Base-by-base conservation (phyloP, 2,113 vertebrate species). In the Barbus barbus region DNA sequence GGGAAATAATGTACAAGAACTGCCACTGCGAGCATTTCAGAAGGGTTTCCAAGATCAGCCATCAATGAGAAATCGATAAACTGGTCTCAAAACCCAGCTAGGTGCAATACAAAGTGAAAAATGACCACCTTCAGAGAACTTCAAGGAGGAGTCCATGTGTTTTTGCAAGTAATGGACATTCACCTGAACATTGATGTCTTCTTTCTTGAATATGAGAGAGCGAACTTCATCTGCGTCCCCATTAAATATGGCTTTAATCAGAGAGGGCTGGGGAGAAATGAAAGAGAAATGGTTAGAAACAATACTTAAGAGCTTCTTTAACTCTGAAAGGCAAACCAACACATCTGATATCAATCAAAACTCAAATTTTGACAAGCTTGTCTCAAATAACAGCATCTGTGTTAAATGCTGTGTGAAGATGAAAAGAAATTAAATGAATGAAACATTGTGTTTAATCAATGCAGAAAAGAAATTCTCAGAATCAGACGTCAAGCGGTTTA, bases 151-250 rank as follows among this genome's bases (percentile, higher is more conserved):
- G 31, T n/a, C 1, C 3, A n/a, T 13, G 24, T 6, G 12, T 61
- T 61, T 85, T 65, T 36, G 22, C 41, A 60, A 73, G 41, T 56
- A 26, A 51, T 38, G 65, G 61, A 56, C 18, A 63, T 87, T 95
- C 97, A 99, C 98, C 97, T 99, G 98, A 90, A 96, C 96, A 91
- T 99, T 99, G 91, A 99, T 98, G 93, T 99, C 98, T 95, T 99
- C 98, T 89, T 99, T 99, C 93, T 99, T 98, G 95, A 99, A 99
- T 93, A 99, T 98, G 89, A 99, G 94, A 46, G 97, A 96, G 87
- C 97, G 96, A 86, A 99, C 97, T 96, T 99, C 98, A 92, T 99
- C 97, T 31, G 98, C 96, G 92, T 99, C 98, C 91, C 97, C 97
- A 88, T 97, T 99, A 96, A 99, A 99, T 94, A 99, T 99, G 91